These are phyloP conservation scores for Apeltes quadracus DNA, from an alignment of 2,113 vertebrate species.

Conservation along the genomic window DNA sequence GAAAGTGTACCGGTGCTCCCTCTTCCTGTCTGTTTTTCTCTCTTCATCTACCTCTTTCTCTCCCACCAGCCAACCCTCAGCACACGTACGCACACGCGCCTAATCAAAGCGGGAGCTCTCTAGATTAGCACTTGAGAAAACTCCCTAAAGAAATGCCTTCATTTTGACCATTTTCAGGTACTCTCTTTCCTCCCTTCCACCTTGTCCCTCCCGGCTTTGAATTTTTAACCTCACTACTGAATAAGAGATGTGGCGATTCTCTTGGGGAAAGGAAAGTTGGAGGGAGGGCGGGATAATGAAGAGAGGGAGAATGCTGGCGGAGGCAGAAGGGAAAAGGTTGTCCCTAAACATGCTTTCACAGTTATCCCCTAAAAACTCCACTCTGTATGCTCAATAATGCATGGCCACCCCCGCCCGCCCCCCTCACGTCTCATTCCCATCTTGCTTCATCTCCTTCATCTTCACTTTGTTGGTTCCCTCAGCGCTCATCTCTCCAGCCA, in stretches of 20 bases:
- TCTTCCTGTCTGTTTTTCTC: constrained; percentile 37
- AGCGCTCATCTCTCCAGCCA: constrained; percentile 65
- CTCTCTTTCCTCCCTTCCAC: constrained; percentile 41
- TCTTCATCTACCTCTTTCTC: constrained; percentile 39
- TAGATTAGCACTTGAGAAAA: constrained; percentile 79
- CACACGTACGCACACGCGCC: constrained; percentile 20
- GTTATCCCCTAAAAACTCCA: constrained; percentile 78
- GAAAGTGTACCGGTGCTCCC: constrained; percentile 62
- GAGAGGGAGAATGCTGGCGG: constrained; percentile 45
- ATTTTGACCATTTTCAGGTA: constrained; percentile 80
- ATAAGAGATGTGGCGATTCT: constrained; percentile 75
- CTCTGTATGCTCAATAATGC: constrained; percentile 79
- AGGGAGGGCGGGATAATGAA: constrained; percentile 65
- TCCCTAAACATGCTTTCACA: constrained; percentile 78
- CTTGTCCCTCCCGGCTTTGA: constrained; percentile 65
- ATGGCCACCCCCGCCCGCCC: constrained; percentile 57
- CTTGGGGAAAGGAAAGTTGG: constrained; percentile 63
- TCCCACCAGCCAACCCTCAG: constrained; percentile 31
- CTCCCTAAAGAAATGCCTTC: constrained; percentile 74
- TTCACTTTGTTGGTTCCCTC: constrained; percentile 58
- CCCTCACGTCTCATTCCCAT: constrained; percentile 43
- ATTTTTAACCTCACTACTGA: constrained; percentile 82
- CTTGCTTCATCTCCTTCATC: constrained; percentile 69
- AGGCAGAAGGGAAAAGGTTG: constrained; percentile 69
- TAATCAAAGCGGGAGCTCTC: constrained; percentile 75